A percentile compares a stretch with the other conserved stretches of the same genome.
Evolutionary conservation across 2,113 vertebrate genomes (phyloP).

Genomic region (Zosterops pallidus): DNA sequence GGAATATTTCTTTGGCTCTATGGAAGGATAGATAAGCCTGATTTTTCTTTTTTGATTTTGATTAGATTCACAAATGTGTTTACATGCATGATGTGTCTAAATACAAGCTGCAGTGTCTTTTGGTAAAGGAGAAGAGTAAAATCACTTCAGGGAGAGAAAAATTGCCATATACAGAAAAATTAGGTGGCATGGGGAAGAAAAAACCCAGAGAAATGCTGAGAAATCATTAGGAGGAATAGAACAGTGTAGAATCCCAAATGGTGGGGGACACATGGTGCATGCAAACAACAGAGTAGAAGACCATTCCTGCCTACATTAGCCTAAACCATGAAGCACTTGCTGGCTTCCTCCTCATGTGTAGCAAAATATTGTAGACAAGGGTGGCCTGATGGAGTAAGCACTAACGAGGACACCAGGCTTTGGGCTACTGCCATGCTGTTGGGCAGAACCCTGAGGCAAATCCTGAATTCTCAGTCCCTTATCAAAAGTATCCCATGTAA

Average conservation of each 20-base stretch:
- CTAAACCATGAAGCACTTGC: not conserved
- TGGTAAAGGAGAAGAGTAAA: not conserved
- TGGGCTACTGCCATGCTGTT: not conserved
- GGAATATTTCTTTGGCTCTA: not conserved
- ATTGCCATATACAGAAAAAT: not conserved
- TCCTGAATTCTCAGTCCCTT: not conserved
- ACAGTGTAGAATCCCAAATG: not conserved
- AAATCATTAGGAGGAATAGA: not conserved
- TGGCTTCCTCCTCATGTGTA: not conserved
- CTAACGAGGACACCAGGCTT: not conserved
- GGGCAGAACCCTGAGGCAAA: not conserved
- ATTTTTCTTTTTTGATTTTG: not conserved
- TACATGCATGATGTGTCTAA: not conserved
- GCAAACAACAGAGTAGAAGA: not conserved
- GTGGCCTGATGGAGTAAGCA: not conserved
- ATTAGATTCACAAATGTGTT: not conserved
- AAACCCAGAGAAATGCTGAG: not conserved
- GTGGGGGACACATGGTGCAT: not conserved
- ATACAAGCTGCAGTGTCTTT: not conserved
- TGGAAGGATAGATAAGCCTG: not conserved
- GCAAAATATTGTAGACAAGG: not conserved
- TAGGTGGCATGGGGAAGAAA: not conserved
- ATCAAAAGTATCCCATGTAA: not conserved
- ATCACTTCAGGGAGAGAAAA: not conserved
- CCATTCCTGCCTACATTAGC: not conserved